Conservation (phyloP, 2,797 vertebrate species). For the Aeoliscus strigatus region DNA sequence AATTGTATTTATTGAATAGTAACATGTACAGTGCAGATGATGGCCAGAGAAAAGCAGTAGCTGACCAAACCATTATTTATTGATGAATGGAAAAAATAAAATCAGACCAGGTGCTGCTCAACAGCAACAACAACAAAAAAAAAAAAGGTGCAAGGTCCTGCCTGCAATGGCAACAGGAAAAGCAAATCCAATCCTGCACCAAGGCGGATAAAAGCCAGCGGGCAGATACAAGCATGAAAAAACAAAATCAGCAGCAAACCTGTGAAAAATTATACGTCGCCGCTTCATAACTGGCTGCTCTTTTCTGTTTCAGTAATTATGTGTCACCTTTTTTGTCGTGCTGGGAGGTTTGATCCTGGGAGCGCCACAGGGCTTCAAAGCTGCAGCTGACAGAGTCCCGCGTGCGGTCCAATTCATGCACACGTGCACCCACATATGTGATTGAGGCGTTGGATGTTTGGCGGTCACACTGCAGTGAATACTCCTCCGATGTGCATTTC, state of each 20-base stretch:
- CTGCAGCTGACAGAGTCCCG: too few relatives aligned
- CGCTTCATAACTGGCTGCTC: slow-evolving; percentile 2
- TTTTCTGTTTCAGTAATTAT: slow-evolving; percentile 18
- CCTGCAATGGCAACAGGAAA: too few relatives aligned
- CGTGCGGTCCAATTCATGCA: too few relatives aligned
- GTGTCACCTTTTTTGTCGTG: slow-evolving; percentile 17
- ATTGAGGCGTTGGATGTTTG: too few relatives aligned
- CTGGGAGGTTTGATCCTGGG: slow-evolving; percentile 11
- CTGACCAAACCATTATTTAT: slow-evolving; percentile 11
- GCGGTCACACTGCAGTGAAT: too few relatives aligned
- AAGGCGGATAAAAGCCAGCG: slow-evolving; percentile 4
- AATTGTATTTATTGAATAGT: too few relatives aligned
- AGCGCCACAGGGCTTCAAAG: not conserved
- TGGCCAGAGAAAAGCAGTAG: slow-evolving; percentile 7
- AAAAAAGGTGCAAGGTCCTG: too few relatives aligned
- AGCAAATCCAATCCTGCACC: not conserved
- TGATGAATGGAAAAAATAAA: slow-evolving; percentile 15
- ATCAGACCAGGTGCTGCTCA: not conserved
- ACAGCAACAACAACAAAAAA: not conserved
- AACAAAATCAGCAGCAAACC: slow-evolving; percentile 14
- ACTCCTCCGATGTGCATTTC: too few relatives aligned
- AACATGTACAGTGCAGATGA: too few relatives aligned
- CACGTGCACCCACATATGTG: not conserved
- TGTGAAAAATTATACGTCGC: slow-evolving; percentile 19
- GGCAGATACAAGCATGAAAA: slow-evolving; percentile 1